Evolutionary conservation across 1,140 invertebrate species (phyloP).

Genomic region (Drosophila gunungcola): DNA sequence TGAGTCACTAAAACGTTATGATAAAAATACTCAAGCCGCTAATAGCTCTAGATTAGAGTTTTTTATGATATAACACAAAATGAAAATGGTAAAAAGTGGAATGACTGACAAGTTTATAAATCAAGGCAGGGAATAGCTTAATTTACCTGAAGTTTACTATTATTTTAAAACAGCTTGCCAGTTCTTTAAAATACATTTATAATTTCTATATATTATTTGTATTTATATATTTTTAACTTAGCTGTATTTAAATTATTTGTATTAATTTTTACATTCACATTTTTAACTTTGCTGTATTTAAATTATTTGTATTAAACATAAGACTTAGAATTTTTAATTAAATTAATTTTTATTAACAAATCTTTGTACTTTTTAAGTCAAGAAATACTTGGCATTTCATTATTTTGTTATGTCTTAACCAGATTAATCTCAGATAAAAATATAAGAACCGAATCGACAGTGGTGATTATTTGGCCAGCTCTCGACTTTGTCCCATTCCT

Average conservation of each 20-base stretch:
- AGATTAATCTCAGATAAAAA: not conserved
- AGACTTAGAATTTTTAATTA: too few species aligned
- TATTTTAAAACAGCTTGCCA: too few species aligned
- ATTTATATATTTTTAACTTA: too few species aligned
- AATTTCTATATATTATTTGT: too few species aligned
- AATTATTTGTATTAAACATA: too few species aligned
- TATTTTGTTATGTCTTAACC: not conserved
- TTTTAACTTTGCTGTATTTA: too few species aligned
- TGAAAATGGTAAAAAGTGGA: not conserved
- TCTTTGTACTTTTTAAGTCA: too few species aligned
- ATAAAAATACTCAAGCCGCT: not conserved
- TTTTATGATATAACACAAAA: not conserved
- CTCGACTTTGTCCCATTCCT: not conserved
- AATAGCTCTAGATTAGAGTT: not conserved
- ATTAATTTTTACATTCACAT: too few species aligned
- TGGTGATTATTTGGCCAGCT: conserved; percentile 21
- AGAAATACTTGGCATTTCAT: not conserved
- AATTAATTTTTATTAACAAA: too few species aligned
- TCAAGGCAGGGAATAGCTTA: not conserved
- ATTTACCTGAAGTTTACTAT: too few species aligned
- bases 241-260: too few species aligned
- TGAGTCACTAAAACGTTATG: conserved; percentile 17
- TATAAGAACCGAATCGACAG: not conserved
- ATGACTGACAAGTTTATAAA: not conserved
- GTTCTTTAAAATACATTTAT: too few species aligned